Conservation (phyloP, 2,888 invertebrate species). For the Pyrochroa serraticornis region DNA sequence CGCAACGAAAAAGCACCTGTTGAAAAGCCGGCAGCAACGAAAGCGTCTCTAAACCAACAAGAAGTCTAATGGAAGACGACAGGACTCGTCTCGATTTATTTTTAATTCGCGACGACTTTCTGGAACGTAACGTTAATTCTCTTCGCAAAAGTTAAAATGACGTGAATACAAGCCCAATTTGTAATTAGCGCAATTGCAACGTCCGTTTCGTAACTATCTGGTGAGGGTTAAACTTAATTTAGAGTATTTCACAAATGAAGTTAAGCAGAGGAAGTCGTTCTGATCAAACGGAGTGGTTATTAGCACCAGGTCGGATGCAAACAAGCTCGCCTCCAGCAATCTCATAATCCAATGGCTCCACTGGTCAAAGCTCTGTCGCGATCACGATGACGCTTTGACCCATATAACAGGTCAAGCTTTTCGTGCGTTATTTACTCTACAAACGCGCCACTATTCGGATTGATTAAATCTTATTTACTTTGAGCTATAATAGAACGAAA, state of each 20-base stretch:
- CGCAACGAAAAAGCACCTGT: neutral
- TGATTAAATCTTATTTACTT: neutral
- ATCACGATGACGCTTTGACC: constrained; percentile 22
- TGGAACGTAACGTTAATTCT: too few species aligned
- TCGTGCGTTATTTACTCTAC: constrained; percentile 14
- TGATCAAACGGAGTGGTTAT: constrained; percentile 10
- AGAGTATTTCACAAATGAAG: too few species aligned
- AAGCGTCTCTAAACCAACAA: neutral
- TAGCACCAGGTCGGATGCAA: constrained; percentile 10
- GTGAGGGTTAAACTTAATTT: too few species aligned
- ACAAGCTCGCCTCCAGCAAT: constrained; percentile 15
- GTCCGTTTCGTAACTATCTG: too few species aligned
- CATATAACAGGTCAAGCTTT: constrained; percentile 20
- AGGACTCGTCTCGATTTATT: too few species aligned
- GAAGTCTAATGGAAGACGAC: too few species aligned
- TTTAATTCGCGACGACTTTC: too few species aligned
- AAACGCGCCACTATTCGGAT: neutral
- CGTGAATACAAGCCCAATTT: too few species aligned
- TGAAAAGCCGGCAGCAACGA: neutral
- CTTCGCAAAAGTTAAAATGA: too few species aligned
- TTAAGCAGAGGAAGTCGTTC: neutral
- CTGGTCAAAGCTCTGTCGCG: constrained; percentile 22
- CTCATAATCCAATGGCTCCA: constrained; percentile 16
- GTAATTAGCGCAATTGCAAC: too few species aligned
- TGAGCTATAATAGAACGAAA: neutral